Evolutionary conservation across 2,113 vertebrate species (phyloP).

Genomic region (Neotoma lepida): DNA sequence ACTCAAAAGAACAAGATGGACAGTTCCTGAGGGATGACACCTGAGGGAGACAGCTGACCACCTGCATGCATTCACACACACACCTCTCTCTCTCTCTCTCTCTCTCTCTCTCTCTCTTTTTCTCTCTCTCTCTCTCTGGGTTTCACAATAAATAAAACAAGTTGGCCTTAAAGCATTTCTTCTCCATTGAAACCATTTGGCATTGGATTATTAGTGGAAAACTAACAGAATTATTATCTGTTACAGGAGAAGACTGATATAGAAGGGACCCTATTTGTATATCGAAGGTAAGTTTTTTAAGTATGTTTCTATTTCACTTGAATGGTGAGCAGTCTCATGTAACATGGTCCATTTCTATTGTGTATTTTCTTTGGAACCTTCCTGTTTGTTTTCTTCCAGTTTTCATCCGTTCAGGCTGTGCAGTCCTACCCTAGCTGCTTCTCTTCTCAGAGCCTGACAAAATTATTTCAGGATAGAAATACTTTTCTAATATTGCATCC

Average conservation of each 20-base stretch:
- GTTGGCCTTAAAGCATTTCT: not conserved
- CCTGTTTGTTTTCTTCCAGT: not conserved
- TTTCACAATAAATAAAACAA: constrained; percentile 52
- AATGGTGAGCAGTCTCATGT: not conserved
- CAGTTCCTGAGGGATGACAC: not conserved
- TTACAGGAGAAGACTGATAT: constrained; percentile 97
- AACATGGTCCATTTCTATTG: not conserved
- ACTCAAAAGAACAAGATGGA: not conserved
- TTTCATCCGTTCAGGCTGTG: not conserved
- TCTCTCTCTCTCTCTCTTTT: too few species aligned
- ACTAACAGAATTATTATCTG: constrained; percentile 57
- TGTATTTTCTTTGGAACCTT: constrained; percentile 8
- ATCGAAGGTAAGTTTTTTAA: constrained; percentile 90
- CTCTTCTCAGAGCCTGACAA: not conserved
- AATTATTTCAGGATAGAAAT: not conserved
- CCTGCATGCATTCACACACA: not conserved
- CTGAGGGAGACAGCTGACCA: not conserved
- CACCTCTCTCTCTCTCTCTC: too few species aligned
- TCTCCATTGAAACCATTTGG: constrained; percentile 1
- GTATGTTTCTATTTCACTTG: not conserved
- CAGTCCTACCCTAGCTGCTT: not conserved
- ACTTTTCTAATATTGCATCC: constrained; percentile 48
- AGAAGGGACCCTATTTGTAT: constrained; percentile 98
- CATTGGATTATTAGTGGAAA: not conserved
- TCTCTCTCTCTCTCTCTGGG: not conserved